Conservation (phyloP, 1,140 invertebrate genomes). For the Drusus annulatus region DNA sequence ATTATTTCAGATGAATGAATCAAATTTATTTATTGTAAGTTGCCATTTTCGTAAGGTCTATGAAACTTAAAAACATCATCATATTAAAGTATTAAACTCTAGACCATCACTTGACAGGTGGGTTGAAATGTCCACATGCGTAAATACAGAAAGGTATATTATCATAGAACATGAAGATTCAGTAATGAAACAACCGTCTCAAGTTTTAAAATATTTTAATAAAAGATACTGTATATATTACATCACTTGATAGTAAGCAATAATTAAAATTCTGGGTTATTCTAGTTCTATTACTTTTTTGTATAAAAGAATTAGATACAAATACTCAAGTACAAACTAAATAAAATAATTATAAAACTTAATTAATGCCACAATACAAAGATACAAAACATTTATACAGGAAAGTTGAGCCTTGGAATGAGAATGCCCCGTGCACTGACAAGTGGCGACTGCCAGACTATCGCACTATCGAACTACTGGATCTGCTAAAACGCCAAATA, state of each 20-base stretch:
- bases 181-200: constrained; percentile 27
- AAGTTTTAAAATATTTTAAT: constrained; percentile 58
- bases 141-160: too few relatives aligned
- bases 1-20: too few relatives aligned
- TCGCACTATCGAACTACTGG: neutral
- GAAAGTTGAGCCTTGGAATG: constrained; percentile 43
- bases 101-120: too few relatives aligned
- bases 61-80: too few relatives aligned
- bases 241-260: constrained; percentile 58
- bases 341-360: constrained; percentile 54
- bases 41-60: too few relatives aligned
- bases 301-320: constrained; percentile 56
- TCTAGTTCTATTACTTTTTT: constrained; percentile 40
- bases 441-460: neutral
- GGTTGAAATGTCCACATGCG: too few relatives aligned
- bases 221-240: constrained; percentile 59
- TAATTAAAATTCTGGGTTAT: constrained; percentile 50
- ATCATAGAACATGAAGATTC: too few relatives aligned
- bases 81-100: too few relatives aligned
- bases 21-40: too few relatives aligned
- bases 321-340: constrained; percentile 56
- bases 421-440: neutral
- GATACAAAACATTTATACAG: constrained; percentile 54
- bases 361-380: constrained; percentile 56
- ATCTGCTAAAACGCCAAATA: too few relatives aligned